Evolutionary conservation across 2,797 vertebrate genomes (phyloP), one percentile per base, ranked within the genome.

Genomic region (Tragopan temminckii): DNA sequence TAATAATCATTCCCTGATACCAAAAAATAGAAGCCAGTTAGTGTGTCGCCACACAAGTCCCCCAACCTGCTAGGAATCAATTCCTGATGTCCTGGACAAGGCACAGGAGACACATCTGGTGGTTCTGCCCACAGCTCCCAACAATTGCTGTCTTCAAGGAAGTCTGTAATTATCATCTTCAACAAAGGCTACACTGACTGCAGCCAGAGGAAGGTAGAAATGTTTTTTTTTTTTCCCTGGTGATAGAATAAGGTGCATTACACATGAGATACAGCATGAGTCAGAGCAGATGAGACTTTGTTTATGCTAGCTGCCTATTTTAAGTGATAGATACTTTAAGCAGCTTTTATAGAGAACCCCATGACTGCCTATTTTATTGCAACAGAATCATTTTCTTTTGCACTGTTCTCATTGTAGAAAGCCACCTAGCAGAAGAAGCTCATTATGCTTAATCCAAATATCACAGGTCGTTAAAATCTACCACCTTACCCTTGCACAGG

Each of bases 81-180:
- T 35, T 82, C 33, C 36, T 35, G 20, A 35, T 79, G 74, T 68
- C 19, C 31, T 8, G 27, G 7, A 10, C 13, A 1, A 42, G 61
- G 48, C 14, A 68, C 15, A 0, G 4, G 2, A 31, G n/a, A 68
- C 19, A 63, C 61, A 12, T n/a, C 5, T 0, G 0, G 38, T 38
- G 24, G 7, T 62, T 66, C 36, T 27, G 6, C 42, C 15, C 62
- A 27, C 29, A 18, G 36, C 15, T 74, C 43, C 29, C 43, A 57
- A 43, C 23, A 74, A 42, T 29, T 55, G 3, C 19, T 57, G 48
- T 52, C 43, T 40, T 63, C 55, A 63, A 45, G 43, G 21, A 74
- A 36, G 29, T 21, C 20, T 48, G 36, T 23, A 12, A 55, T 9
- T 11, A 45, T 38, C 27, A 29, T 15, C 36, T 61, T 52, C 33